Evolutionary conservation across 2,113 vertebrate genomes (phyloP).

Genomic region (Anarrhichthys ocellatus): DNA sequence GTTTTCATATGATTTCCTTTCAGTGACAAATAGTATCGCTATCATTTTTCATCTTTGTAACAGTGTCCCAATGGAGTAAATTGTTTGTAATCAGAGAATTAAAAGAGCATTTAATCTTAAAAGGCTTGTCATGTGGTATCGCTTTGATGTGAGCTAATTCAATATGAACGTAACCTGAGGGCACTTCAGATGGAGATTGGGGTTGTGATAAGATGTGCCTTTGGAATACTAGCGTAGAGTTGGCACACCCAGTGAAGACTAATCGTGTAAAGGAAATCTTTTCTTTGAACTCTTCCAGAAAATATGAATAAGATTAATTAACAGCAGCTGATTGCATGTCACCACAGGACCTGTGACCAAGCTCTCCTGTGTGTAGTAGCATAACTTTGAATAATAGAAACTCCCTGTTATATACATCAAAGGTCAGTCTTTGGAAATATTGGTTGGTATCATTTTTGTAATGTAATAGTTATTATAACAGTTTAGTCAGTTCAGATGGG

Average conservation of each 20-base stretch:
- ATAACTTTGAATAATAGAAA: conserved; percentile 6
- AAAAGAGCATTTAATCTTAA: conserved; percentile 80
- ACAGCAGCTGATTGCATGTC: conserved; percentile 18
- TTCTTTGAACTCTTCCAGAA: conserved; percentile 59
- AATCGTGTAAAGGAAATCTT: conserved; percentile 58
- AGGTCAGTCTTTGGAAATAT: neutral
- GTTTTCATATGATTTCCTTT: conserved; percentile 26
- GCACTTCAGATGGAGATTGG: conserved; percentile 74
- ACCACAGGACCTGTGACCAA: neutral
- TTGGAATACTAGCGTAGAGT: conserved; percentile 48
- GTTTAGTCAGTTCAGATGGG: neutral
- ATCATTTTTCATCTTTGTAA: conserved; percentile 47
- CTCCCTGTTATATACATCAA: neutral
- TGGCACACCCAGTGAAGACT: conserved; percentile 49
- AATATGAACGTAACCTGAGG: conserved; percentile 81
- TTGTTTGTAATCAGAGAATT: conserved; percentile 74
- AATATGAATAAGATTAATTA: conserved; percentile 49
- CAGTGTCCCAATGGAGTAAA: conserved; percentile 63
- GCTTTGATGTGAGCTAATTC: conserved; percentile 84
- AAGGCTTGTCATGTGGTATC: conserved; percentile 76
- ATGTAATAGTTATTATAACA: neutral
- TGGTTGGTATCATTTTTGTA: neutral
- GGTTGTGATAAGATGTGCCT: conserved; percentile 64
- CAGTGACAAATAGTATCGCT: conserved; percentile 24
- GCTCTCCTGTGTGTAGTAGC: neutral